Evolutionary conservation across 2,113 vertebrate species (phyloP).

Genomic region (Bubo scandiacus): DNA sequence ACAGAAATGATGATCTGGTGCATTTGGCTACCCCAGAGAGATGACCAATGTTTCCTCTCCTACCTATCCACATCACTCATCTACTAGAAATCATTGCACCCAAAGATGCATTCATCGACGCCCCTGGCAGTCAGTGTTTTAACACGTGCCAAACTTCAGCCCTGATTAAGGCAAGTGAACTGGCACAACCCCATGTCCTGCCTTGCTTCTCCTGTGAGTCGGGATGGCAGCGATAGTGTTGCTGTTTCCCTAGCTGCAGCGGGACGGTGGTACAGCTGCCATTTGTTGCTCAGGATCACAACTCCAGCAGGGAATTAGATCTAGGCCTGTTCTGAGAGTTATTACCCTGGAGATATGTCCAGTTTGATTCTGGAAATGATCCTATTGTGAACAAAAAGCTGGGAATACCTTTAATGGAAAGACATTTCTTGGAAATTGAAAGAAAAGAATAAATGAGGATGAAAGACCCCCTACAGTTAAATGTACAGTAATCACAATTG

Average conservation of each 20-base stretch:
- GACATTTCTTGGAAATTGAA: constrained; percentile 17
- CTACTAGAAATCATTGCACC: background rate
- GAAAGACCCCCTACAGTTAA: background rate
- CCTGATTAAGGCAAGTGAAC: background rate
- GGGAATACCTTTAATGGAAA: background rate
- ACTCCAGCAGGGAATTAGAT: background rate
- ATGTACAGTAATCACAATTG: background rate
- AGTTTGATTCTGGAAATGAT: background rate
- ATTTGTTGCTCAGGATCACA: background rate
- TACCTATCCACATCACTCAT: background rate
- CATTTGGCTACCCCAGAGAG: background rate
- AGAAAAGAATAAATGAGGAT: background rate
- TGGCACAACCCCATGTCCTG: background rate
- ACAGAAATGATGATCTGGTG: rapidly evolving
- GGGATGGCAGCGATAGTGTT: background rate
- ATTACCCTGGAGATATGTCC: background rate
- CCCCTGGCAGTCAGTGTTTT: background rate
- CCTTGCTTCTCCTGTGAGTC: background rate
- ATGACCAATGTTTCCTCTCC: background rate
- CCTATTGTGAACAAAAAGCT: background rate
- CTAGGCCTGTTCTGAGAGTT: background rate
- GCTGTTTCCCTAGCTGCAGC: rapidly evolving
- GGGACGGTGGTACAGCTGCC: background rate
- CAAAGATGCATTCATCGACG: background rate
- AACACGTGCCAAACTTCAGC: background rate